Conservation (phyloP, 2,888 invertebrate species). For the Lithosia quadra region DNA sequence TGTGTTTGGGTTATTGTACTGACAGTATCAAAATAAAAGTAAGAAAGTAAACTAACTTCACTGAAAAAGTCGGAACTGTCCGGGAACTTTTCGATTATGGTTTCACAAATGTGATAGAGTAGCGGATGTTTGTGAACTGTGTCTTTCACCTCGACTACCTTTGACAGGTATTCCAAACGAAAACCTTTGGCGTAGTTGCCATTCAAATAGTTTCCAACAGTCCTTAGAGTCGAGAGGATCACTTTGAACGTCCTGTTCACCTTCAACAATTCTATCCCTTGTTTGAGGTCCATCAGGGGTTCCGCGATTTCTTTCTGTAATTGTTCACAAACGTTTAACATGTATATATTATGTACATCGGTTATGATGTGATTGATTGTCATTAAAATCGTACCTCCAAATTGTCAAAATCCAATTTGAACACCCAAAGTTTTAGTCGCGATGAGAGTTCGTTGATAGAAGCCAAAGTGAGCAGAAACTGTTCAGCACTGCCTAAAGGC, state of each 20-base stretch:
- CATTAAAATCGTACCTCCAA: conserved; percentile 90
- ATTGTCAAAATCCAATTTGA: conserved; percentile 99
- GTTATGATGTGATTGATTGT: background rate
- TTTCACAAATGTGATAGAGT: conserved; percentile 98
- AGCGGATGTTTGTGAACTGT: conserved; percentile 99
- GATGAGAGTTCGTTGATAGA: conserved; percentile 98
- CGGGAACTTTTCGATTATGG: conserved; percentile 98
- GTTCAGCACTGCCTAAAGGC: conserved; percentile 98
- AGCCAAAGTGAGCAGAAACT: conserved; percentile 98
- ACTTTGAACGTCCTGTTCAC: conserved; percentile 97
- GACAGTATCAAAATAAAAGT: background rate
- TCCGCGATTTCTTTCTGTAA: conserved; percentile 97
- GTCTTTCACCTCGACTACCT: conserved; percentile 99
- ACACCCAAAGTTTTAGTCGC: conserved; percentile 98
- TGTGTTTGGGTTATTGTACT: background rate
- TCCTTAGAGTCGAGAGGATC: conserved; percentile 96
- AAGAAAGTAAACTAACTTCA: conserved; percentile 88
- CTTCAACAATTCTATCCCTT: conserved; percentile 96
- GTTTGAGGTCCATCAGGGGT: conserved; percentile 99
- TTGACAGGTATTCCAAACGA: conserved; percentile 98
- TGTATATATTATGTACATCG: background rate
- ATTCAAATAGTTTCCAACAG: conserved; percentile 98
- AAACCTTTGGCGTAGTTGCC: conserved; percentile 98
- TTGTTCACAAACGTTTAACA: background rate
- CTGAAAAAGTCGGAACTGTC: conserved; percentile 99